Evolutionary conservation across 2,888 invertebrate species (phyloP).

Genomic region (Ypsolopha scabrella): DNA sequence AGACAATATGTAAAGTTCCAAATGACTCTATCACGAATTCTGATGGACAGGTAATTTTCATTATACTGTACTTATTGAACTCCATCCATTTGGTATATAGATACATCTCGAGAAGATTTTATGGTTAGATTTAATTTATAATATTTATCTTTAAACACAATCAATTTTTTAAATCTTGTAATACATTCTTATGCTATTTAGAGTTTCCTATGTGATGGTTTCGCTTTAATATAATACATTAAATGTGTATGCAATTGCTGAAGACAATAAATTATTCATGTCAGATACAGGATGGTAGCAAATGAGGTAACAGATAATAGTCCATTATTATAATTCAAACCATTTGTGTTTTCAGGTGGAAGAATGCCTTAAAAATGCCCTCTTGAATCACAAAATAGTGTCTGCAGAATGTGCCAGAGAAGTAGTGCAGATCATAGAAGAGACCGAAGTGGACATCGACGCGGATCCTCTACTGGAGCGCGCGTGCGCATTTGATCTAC

Average conservation of each 20-base stretch:
- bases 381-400: slow-evolving; percentile 78
- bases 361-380: slow-evolving; percentile 92
- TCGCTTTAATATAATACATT: too few relatives aligned
- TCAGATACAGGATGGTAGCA: too few relatives aligned
- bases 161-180: background rate
- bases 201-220: too few relatives aligned
- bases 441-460: slow-evolving; percentile 93
- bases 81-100: background rate
- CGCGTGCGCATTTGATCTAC: slow-evolving; percentile 87
- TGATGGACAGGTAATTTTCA: slow-evolving; percentile 49
- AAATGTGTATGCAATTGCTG: too few relatives aligned
- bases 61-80: background rate
- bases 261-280: too few relatives aligned
- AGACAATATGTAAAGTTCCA: slow-evolving; percentile 71
- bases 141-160: too few relatives aligned
- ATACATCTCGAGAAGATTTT: too few relatives aligned
- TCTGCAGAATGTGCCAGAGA: slow-evolving; percentile 84
- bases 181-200: too few relatives aligned
- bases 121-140: too few relatives aligned
- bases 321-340: background rate
- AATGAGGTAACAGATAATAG: too few relatives aligned
- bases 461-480: slow-evolving; percentile 92
- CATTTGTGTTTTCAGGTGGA: slow-evolving; percentile 72
- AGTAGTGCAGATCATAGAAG: slow-evolving; percentile 89
- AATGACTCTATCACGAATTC: slow-evolving; percentile 53